A percentile compares a stretch with the other conserved stretches of the same genome.
phyloP scores from a whole-genome alignment of 2,888 invertebrate species.

The Polia nebulosa region DNA sequence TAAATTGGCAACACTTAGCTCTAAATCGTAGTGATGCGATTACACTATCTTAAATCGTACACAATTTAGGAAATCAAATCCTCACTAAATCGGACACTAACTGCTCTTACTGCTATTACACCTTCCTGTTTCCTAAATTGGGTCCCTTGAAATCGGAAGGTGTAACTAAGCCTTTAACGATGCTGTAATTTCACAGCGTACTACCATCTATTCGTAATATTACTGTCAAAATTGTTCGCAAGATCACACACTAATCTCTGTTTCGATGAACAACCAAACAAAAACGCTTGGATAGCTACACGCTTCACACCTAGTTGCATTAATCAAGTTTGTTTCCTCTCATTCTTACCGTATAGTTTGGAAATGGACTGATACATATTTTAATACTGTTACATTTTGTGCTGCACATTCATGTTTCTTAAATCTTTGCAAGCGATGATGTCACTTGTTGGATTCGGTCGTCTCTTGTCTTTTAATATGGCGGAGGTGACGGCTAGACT shows the following conservation, averaged over 20 bases:
- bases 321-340: constrained; percentile 7
- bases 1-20: no score
- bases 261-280: neutral
- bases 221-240: neutral
- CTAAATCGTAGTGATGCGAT: no score
- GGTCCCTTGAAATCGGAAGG: no score
- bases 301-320: constrained; percentile 22
- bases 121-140: no score
- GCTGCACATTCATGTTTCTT: constrained; percentile 30
- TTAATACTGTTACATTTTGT: constrained; percentile 35
- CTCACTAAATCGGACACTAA: no score
- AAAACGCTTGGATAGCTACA: neutral
- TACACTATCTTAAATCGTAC: no score
- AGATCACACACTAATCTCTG: neutral
- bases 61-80: no score
- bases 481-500: constrained; percentile 45
- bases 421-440: constrained; percentile 27
- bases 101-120: no score
- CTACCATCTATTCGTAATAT: neutral
- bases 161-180: neutral
- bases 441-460: constrained; percentile 24
- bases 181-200: constrained; percentile 3
- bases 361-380: constrained; percentile 31
- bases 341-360: constrained; percentile 47
- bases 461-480: constrained; percentile 44